These are phyloP conservation scores for Dastarcus helophoroides DNA, from an alignment of 2,888 invertebrate species.

Conservation along the genomic window DNA sequence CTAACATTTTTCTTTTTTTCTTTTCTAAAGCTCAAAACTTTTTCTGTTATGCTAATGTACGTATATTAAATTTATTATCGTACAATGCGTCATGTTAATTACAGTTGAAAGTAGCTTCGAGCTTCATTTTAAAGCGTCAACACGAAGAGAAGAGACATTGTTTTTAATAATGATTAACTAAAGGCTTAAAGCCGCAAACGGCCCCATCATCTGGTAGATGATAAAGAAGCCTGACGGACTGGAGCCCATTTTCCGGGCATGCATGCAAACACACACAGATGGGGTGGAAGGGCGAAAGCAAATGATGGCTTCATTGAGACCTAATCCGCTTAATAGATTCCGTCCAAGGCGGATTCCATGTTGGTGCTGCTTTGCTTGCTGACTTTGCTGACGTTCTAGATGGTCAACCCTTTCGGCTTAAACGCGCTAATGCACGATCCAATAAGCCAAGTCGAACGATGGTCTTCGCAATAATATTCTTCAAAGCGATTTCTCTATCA, in stretches of 20 bases:
- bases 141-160: too few relatives aligned
- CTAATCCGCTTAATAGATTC: slow-evolving; percentile 43
- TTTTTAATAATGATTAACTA: too few relatives aligned
- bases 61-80: too few relatives aligned
- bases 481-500: too few relatives aligned
- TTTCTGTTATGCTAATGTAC: slow-evolving; percentile 18
- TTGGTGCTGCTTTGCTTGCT: slow-evolving; percentile 12
- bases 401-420: slow-evolving; percentile 37
- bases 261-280: slow-evolving; percentile 11
- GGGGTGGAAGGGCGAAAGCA: slow-evolving; percentile 12
- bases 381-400: too few relatives aligned
- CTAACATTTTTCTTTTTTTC: slow-evolving; percentile 31
- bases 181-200: slow-evolving; percentile 23
- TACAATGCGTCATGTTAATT: too few relatives aligned
- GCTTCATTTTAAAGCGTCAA: too few relatives aligned
- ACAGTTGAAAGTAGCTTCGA: too few relatives aligned
- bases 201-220: slow-evolving; percentile 32
- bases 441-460: slow-evolving; percentile 30
- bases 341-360: slow-evolving; percentile 34
- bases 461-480: too few relatives aligned
- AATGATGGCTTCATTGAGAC: slow-evolving; percentile 36
- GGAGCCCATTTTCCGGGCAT: slow-evolving; percentile 13
- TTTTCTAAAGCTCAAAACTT: slow-evolving; percentile 25
- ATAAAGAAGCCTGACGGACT: slow-evolving; percentile 33
- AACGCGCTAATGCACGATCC: slow-evolving; percentile 37